phyloP scores from a whole-genome alignment of 2,888 invertebrate genomes.

The Synanthedon tipuliformis region DNA sequence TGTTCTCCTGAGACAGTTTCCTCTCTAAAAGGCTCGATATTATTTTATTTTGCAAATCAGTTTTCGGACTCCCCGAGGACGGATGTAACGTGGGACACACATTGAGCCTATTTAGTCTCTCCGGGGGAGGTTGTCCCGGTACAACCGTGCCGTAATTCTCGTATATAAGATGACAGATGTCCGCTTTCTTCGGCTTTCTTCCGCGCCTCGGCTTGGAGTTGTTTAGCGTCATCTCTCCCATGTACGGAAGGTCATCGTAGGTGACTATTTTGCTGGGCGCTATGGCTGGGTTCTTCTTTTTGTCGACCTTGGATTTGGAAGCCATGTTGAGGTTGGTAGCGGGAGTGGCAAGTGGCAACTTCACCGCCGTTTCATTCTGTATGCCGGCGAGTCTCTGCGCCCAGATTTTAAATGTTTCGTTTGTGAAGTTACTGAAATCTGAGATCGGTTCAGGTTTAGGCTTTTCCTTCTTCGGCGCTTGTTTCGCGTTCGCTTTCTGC shows the following conservation, averaged over 20 bases:
- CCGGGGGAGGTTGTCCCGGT: constrained; percentile 77
- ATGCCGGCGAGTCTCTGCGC: constrained; percentile 80
- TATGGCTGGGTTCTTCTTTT: constrained; percentile 48
- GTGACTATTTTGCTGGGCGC: constrained; percentile 71
- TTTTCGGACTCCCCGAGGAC: constrained; percentile 51
- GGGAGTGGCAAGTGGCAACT: constrained; percentile 34
- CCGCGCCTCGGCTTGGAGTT: constrained; percentile 89
- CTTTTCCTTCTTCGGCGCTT: constrained; percentile 35
- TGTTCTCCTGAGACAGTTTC: constrained; percentile 76
- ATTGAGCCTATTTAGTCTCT: constrained; percentile 37
- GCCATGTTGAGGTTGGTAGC: constrained; percentile 29
- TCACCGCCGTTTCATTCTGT: constrained; percentile 66
- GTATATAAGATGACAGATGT: constrained; percentile 91
- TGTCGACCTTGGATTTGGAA: constrained; percentile 35
- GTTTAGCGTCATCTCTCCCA: constrained; percentile 92
- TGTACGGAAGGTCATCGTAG: constrained; percentile 88
- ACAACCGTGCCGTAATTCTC: constrained; percentile 91
- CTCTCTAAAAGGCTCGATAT: constrained; percentile 78
- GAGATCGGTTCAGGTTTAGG: constrained; percentile 46
- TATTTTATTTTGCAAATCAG: constrained; percentile 75
- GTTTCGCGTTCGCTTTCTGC: constrained; percentile 60
- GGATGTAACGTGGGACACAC: constrained; percentile 32
- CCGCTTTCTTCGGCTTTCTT: constrained; percentile 91
- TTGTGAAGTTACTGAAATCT: constrained; percentile 57
- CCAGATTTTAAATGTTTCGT: constrained; percentile 80